Evolutionary conservation across 2,888 invertebrate species (phyloP).

Genomic region (Dysmachus trigonus): DNA sequence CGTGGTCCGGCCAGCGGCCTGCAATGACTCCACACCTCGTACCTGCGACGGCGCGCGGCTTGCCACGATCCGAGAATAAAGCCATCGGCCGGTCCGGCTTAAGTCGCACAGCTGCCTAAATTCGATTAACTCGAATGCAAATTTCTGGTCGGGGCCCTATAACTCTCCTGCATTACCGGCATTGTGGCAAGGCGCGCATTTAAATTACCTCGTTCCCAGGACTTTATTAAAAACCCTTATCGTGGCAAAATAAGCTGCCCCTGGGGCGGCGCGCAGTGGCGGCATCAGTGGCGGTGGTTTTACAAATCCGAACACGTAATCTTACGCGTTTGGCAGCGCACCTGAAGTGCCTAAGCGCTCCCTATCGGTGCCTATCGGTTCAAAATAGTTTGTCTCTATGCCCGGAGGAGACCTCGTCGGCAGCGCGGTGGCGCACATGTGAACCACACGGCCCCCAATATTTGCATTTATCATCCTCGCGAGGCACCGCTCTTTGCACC

Average conservation of each 20-base stretch:
- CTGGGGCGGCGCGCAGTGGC: neutral
- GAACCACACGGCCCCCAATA: neutral
- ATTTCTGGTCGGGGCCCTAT: neutral
- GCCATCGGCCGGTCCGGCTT: neutral
- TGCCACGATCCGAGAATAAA: neutral
- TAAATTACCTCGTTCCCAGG: neutral
- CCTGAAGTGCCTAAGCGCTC: neutral
- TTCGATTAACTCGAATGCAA: neutral
- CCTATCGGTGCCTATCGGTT: conserved; percentile 9
- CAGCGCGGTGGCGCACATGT: neutral
- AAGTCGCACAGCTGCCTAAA: neutral
- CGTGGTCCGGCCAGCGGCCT: neutral
- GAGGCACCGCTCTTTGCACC: neutral
- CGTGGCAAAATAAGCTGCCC: neutral
- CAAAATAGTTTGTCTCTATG: neutral
- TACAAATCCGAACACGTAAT: conserved; percentile 17
- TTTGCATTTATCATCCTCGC: neutral
- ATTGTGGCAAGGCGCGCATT: neutral
- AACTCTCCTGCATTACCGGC: neutral
- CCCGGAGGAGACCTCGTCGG: neutral
- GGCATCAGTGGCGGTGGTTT: neutral
- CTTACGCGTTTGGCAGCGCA: neutral
- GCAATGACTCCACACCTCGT: neutral
- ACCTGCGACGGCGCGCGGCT: neutral
- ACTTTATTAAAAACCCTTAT: conserved; percentile 14